phyloP scores from a whole-genome alignment of 2,797 vertebrate species.

The Tarsius wallacei region DNA sequence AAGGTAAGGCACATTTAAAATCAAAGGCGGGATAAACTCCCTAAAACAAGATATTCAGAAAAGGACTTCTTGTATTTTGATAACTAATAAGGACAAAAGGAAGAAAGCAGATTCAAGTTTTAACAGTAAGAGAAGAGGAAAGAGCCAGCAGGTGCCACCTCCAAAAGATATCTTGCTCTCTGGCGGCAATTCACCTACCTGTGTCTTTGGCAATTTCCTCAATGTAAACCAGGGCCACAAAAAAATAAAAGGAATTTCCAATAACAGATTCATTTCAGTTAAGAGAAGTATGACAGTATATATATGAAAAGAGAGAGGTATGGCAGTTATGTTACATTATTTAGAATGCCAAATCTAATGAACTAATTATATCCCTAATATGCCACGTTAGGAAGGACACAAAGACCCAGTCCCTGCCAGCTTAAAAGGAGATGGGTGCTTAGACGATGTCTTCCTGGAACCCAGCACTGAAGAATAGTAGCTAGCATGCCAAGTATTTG shows the following conservation, averaged over 20 bases:
- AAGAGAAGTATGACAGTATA: background rate
- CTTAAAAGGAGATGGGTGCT: background rate
- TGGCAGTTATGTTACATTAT: background rate
- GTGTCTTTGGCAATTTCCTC: constrained; percentile 31
- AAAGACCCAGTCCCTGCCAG: background rate
- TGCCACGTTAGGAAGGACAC: too few species aligned
- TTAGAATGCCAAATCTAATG: background rate
- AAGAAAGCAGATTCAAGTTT: constrained; percentile 21
- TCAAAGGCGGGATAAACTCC: background rate
- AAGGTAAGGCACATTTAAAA: constrained; percentile 5
- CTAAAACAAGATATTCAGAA: constrained; percentile 11
- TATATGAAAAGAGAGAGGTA: background rate
- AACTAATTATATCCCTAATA: background rate
- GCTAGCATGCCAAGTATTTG: background rate
- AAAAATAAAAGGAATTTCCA: background rate
- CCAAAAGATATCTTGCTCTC: background rate
- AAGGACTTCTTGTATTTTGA: background rate
- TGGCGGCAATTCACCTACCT: background rate
- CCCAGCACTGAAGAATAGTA: background rate
- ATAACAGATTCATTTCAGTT: background rate
- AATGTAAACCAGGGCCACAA: background rate
- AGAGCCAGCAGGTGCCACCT: background rate
- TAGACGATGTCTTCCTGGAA: background rate
- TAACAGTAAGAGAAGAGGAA: background rate
- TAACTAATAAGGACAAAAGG: constrained; percentile 49